Percentiles rank a stretch among this genome's conserved stretches.
These are phyloP conservation scores for Anguilla pacifica DNA, from an alignment of 2,797 vertebrate species.

Conservation along the genomic window DNA sequence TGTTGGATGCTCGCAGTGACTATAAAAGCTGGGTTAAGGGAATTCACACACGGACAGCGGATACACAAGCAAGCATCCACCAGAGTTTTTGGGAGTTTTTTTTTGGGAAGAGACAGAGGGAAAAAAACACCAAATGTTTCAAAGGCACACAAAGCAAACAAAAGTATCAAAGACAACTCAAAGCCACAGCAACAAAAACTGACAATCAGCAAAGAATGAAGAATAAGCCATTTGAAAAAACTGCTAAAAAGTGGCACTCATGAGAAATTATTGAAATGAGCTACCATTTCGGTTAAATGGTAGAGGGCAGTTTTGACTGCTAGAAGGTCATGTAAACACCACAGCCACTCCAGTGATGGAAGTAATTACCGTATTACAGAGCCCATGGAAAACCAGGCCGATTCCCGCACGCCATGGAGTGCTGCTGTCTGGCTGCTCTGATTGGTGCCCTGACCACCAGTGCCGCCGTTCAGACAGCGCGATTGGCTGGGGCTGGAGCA, in stretches of 20 bases:
- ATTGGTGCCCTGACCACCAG: slow-evolving; percentile 67
- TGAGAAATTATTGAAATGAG: slow-evolving; percentile 68
- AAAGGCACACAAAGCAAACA: slow-evolving; percentile 77
- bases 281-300: slow-evolving; percentile 55
- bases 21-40: not conserved
- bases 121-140: not conserved
- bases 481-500: slow-evolving; percentile 75
- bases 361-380: slow-evolving; percentile 90
- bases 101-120: not conserved
- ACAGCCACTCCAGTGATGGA: slow-evolving; percentile 86
- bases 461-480: slow-evolving; percentile 72
- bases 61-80: not conserved
- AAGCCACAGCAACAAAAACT: slow-evolving; percentile 61
- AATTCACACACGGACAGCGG: slow-evolving; percentile 16
- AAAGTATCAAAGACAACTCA: slow-evolving; percentile 74
- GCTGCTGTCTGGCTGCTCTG: slow-evolving; percentile 69
- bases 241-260: slow-evolving; percentile 72
- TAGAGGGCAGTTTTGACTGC: slow-evolving; percentile 67
- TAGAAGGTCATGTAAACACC: slow-evolving; percentile 71
- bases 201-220: slow-evolving; percentile 36
- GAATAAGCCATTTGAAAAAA: slow-evolving; percentile 59
- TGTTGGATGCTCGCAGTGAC: not conserved
- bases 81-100: not conserved
- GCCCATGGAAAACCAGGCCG: slow-evolving; percentile 77
- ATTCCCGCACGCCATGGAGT: slow-evolving; percentile 75